These are phyloP conservation scores for Diorhabda carinulata DNA, from an alignment of 1,140 invertebrate genomes.

Conservation along the genomic window DNA sequence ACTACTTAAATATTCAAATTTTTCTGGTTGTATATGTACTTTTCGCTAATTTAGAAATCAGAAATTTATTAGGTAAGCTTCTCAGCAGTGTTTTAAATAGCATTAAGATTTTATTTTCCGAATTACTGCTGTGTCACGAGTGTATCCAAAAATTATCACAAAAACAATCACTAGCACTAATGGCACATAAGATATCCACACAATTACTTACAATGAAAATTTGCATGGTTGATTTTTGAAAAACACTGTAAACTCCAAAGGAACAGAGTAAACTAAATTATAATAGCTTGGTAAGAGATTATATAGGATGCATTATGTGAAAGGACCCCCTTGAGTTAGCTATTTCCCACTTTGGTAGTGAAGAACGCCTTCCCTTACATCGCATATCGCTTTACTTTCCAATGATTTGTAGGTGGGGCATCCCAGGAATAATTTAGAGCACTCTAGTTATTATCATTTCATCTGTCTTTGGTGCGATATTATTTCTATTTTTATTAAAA, in stretches of 20 bases:
- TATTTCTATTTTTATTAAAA: no score
- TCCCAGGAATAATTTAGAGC: neutral
- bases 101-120: no score
- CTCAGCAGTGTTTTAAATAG: no score
- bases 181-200: neutral
- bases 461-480: no score
- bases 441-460: no score
- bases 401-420: constrained; percentile 25
- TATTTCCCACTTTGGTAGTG: constrained; percentile 15
- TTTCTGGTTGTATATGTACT: no score
- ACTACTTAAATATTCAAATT: no score
- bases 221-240: constrained; percentile 25
- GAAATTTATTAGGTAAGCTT: no score
- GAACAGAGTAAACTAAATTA: constrained; percentile 24
- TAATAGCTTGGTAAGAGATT: constrained; percentile 12
- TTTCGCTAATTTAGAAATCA: no score
- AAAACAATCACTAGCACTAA: no score
- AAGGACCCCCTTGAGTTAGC: constrained; percentile 25
- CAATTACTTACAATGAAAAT: constrained; percentile 28
- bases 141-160: no score
- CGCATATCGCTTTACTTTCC: constrained; percentile 25
- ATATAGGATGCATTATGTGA: constrained; percentile 26
- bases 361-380: constrained; percentile 9
- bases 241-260: constrained; percentile 10
- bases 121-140: no score